phyloP scores from a whole-genome alignment of 2,888 invertebrate genomes.

The Eledona agricola region DNA sequence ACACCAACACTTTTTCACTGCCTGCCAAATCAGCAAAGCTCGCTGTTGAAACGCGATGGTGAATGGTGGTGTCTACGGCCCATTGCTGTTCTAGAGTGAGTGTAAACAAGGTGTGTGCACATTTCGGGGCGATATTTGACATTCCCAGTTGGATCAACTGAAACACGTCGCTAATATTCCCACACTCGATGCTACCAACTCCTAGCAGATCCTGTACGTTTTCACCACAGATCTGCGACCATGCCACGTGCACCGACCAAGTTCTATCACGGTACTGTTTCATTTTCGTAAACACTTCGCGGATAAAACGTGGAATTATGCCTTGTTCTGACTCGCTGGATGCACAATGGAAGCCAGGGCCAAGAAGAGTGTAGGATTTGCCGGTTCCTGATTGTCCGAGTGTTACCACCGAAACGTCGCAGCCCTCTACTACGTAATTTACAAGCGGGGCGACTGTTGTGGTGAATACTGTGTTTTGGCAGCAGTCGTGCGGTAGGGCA shows the following conservation, averaged over 20 bases:
- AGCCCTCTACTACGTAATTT: conserved; percentile 75
- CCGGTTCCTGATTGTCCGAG: conserved; percentile 73
- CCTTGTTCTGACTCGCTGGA: conserved; percentile 76
- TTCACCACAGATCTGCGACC: conserved; percentile 77
- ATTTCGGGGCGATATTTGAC: conserved; percentile 67
- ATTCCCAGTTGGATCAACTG: conserved; percentile 75
- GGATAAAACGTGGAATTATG: conserved; percentile 75
- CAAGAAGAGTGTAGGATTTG: conserved; percentile 78
- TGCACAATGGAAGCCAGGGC: conserved; percentile 70
- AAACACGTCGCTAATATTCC: conserved; percentile 73
- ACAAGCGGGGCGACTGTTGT: conserved; percentile 73
- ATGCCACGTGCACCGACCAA: conserved; percentile 74
- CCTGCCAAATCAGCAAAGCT: conserved; percentile 76
- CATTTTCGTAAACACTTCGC: conserved; percentile 75
- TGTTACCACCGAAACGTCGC: conserved; percentile 77
- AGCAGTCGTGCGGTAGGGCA: conserved; percentile 68
- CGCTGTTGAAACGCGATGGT: conserved; percentile 76
- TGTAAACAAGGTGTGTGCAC: conserved; percentile 74
- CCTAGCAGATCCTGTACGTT: conserved; percentile 69
- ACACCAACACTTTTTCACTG: conserved; percentile 64
- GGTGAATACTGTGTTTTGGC: conserved; percentile 71
- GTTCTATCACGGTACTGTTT: conserved; percentile 72
- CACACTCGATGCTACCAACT: conserved; percentile 67
- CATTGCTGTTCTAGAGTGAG: conserved; percentile 79
- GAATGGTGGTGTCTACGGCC: conserved; percentile 73